A percentile compares a stretch with the other conserved stretches of the same genome.
Evolutionary conservation across 2,113 vertebrate species (phyloP).

Genomic region (Mungos mungo): DNA sequence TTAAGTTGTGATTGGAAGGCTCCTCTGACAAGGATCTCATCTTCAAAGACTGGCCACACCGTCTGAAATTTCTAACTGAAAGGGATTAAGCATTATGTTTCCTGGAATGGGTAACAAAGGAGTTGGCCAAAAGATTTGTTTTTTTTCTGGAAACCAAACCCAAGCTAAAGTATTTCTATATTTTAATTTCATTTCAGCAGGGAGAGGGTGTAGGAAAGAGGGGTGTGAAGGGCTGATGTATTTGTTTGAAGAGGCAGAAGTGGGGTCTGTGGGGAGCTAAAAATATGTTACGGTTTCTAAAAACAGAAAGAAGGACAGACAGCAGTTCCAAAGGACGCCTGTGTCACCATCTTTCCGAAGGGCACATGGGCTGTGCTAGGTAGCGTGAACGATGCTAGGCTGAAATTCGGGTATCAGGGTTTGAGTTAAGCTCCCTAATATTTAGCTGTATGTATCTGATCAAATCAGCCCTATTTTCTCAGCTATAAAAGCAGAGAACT

Average conservation of each 20-base stretch:
- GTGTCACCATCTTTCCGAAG: neutral
- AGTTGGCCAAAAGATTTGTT: neutral
- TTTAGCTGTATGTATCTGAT: fast-evolving
- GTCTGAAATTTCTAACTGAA: neutral
- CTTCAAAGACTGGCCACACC: neutral
- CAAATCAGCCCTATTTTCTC: neutral
- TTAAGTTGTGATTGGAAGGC: too few relatives aligned
- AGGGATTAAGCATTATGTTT: too few relatives aligned
- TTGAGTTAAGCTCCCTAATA: neutral
- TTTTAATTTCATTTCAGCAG: neutral
- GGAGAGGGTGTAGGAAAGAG: fast-evolving
- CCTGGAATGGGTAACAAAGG: neutral
- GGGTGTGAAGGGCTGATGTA: fast-evolving
- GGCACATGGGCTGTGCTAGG: neutral
- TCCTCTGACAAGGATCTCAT: neutral
- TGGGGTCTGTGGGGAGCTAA: too few relatives aligned
- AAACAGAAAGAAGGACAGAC: too few relatives aligned
- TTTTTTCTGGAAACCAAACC: neutral
- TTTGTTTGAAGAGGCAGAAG: neutral
- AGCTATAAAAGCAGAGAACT: neutral
- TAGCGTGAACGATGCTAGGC: too few relatives aligned
- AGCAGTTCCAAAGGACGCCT: fast-evolving
- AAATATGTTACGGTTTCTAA: neutral
- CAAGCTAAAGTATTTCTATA: neutral
- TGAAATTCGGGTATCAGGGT: neutral